These are phyloP conservation scores for Strigops habroptila DNA, from an alignment of 2,113 vertebrate genomes.

Conservation along the genomic window DNA sequence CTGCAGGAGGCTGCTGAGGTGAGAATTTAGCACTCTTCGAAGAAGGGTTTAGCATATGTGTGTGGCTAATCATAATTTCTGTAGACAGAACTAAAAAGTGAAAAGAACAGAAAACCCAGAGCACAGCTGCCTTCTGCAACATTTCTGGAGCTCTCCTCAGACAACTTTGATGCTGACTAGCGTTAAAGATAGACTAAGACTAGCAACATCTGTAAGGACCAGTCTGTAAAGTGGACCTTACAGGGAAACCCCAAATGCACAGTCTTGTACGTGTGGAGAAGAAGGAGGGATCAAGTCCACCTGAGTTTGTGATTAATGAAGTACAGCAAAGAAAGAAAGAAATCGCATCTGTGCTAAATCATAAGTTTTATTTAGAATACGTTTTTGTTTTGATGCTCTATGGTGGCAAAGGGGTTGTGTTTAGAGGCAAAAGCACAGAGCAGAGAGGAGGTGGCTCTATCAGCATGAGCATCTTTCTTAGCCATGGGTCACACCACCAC, in stretches of 20 bases:
- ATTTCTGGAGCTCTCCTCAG: not conserved
- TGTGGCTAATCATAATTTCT: not conserved
- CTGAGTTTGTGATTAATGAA: not conserved
- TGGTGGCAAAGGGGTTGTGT: not conserved
- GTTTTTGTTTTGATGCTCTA: not conserved
- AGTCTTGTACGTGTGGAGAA: not conserved
- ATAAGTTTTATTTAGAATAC: not conserved
- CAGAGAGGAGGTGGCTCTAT: not conserved
- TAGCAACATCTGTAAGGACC: not conserved
- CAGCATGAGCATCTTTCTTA: not conserved
- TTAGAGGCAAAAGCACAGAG: not conserved
- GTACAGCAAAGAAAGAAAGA: not conserved
- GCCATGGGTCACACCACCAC: not conserved
- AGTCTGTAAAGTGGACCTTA: not conserved
- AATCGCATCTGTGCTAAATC: not conserved
- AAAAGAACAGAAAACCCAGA: not conserved
- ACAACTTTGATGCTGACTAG: not conserved
- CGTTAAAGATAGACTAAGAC: not conserved
- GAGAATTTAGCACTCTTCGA: not conserved
- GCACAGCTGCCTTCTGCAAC: fast-evolving
- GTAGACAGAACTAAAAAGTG: not conserved
- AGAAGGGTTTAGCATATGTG: not conserved
- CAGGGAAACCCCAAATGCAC: not conserved
- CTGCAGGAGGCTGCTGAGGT: not conserved
- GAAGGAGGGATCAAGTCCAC: not conserved